phyloP scores from a whole-genome alignment of 2,888 invertebrate genomes.

The Trichopoda pennipes region DNA sequence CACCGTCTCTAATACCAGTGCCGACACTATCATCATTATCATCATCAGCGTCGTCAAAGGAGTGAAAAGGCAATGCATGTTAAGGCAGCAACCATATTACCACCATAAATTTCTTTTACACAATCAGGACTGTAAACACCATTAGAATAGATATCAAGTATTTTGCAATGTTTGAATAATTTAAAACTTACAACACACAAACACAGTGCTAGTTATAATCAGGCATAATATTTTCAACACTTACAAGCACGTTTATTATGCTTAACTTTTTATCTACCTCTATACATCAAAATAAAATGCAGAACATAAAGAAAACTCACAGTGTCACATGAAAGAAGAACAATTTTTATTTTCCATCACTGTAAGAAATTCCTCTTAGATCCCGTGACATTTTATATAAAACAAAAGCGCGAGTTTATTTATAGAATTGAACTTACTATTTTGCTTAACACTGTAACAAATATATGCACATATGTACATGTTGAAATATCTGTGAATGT shows the following conservation, averaged over 20 bases:
- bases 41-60: background rate
- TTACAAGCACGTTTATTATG: background rate
- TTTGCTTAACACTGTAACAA: too few relatives aligned
- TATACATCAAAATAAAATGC: background rate
- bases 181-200: slow-evolving; percentile 50
- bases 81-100: background rate
- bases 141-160: slow-evolving; percentile 66
- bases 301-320: background rate
- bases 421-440: too few relatives aligned
- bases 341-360: background rate
- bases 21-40: background rate
- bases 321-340: background rate
- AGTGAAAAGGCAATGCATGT: background rate
- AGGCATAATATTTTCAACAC: slow-evolving; percentile 49
- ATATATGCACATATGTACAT: too few relatives aligned
- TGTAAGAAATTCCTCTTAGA: too few relatives aligned
- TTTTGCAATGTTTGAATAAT: slow-evolving; percentile 66
- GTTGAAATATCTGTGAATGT: too few relatives aligned
- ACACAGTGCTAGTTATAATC: background rate
- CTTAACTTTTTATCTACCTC: too few relatives aligned
- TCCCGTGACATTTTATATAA: too few relatives aligned
- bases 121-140: slow-evolving; percentile 70
- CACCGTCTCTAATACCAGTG: slow-evolving; percentile 14
- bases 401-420: too few relatives aligned
- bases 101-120: slow-evolving; percentile 1